Base-by-base conservation (phyloP, 1,140 invertebrate genomes). In the Ceratina australensis region DNA sequence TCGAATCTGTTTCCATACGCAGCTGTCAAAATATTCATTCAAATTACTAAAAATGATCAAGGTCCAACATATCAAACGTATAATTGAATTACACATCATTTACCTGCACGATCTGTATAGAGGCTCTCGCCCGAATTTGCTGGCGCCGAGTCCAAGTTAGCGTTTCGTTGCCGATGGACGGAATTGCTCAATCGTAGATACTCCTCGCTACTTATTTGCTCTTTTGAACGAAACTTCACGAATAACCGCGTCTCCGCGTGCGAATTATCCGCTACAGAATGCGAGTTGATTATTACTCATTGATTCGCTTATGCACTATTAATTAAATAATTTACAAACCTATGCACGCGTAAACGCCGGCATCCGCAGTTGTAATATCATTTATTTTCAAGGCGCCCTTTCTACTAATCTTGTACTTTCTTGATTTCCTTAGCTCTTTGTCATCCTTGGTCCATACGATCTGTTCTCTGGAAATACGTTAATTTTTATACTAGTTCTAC, bases 301-400 rank as follows among this genome's bases (percentile, higher is more conserved):
- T 42, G 7, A 7, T 42, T 42, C 5, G 10, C 33, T 10, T 10
- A 33, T 33, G 28, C 28, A 33, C 28, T 33, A 42, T 42, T 42
- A 42, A 42, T 42, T 42, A 42, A 42, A 42, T 42, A 42, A 42
- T 42, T 42, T 42, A 42, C 33, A 7, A 10, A 94, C 94, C 93
- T 49, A 95, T 94, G 87, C 97, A 98, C 0, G 96, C 96, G 87
- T 98, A 98, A 5, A 96, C 91, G 16, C 97, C 97, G 64, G 94
- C 94, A 89, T 98, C 97, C 3, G 94, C 93, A 71, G 95, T 94
- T 0, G 94, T 95, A 13, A 97, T 94, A 66, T 96, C 95, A 65
- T 95, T 94, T 72, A 98, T 97, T 63, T 96, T 95, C 12, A 98
- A 93, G 52, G 96, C 96, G 10, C 97, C 97, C 93, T 97, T 98